phyloP scores from a whole-genome alignment of 2,888 invertebrate genomes.

The Isotomurus palustris region DNA sequence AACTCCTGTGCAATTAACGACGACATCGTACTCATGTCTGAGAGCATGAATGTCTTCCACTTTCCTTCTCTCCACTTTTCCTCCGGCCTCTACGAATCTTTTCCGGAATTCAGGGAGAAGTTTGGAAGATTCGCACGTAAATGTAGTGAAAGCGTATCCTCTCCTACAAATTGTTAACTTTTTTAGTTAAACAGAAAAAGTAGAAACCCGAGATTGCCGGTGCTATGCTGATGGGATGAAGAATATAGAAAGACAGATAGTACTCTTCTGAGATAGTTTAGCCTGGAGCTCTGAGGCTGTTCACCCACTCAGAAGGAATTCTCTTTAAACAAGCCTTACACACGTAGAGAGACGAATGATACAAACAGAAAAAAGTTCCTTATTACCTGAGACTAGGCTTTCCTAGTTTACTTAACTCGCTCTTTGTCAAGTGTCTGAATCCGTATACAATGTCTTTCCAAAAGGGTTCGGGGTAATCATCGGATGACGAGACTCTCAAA shows the following conservation, averaged over 20 bases:
- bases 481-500: conserved; percentile 18
- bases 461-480: conserved; percentile 41
- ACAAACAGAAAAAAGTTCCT: too few relatives aligned
- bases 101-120: conserved; percentile 65
- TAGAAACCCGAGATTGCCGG: too few relatives aligned
- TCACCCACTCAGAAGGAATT: too few relatives aligned
- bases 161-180: conserved; percentile 42
- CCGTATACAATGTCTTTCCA: conserved; percentile 49
- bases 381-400: conserved; percentile 38
- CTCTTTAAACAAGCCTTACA: too few relatives aligned
- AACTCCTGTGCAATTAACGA: conserved; percentile 76
- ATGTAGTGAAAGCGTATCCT: conserved; percentile 63
- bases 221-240: too few relatives aligned
- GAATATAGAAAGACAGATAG: too few relatives aligned
- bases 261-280: too few relatives aligned
- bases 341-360: too few relatives aligned
- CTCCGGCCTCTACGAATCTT: conserved; percentile 60
- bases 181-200: too few relatives aligned
- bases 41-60: conserved; percentile 57
- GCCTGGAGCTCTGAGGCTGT: too few relatives aligned
- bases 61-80: conserved; percentile 54
- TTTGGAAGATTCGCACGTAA: conserved; percentile 62
- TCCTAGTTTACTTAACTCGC: conserved; percentile 42
- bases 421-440: conserved; percentile 45
- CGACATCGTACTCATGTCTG: conserved; percentile 57